phyloP scores from a whole-genome alignment of 2,797 vertebrate genomes.

The Anisognathus igniventris region DNA sequence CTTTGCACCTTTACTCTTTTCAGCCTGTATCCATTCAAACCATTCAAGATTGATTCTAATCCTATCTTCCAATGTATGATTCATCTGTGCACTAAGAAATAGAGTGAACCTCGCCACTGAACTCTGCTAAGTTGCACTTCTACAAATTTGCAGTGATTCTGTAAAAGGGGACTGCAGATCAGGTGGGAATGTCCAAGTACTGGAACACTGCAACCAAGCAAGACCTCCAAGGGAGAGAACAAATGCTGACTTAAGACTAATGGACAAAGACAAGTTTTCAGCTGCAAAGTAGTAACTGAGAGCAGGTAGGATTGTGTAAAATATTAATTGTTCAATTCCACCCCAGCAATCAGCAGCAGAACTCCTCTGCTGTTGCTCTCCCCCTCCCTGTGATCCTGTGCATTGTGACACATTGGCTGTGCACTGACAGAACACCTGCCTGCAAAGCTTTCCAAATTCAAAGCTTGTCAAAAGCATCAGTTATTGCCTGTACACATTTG shows the following conservation, averaged over 20 bases:
- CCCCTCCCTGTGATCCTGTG: neutral
- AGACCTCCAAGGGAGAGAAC: neutral
- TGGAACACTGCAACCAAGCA: neutral
- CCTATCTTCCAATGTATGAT: neutral
- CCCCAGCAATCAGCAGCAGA: neutral
- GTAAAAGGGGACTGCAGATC: neutral
- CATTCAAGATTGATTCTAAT: neutral
- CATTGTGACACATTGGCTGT: neutral
- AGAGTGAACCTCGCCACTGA: neutral
- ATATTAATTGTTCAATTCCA: neutral
- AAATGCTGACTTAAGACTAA: neutral
- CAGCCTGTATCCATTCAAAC: neutral
- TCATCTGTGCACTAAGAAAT: neutral
- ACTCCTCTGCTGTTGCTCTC: neutral
- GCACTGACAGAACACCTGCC: neutral
- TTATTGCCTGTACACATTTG: neutral
- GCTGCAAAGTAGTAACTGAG: neutral
- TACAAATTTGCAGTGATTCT: neutral
- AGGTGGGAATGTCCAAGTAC: fast-evolving
- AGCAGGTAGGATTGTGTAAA: neutral
- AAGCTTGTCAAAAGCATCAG: neutral
- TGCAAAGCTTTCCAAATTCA: neutral
- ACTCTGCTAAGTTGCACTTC: neutral
- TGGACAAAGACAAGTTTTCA: neutral
- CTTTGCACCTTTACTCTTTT: neutral